Percentiles rank a stretch among this genome's conserved stretches.
Evolutionary conservation across 2,113 vertebrate genomes (phyloP).

Genomic region (Corythaeola cristata): DNA sequence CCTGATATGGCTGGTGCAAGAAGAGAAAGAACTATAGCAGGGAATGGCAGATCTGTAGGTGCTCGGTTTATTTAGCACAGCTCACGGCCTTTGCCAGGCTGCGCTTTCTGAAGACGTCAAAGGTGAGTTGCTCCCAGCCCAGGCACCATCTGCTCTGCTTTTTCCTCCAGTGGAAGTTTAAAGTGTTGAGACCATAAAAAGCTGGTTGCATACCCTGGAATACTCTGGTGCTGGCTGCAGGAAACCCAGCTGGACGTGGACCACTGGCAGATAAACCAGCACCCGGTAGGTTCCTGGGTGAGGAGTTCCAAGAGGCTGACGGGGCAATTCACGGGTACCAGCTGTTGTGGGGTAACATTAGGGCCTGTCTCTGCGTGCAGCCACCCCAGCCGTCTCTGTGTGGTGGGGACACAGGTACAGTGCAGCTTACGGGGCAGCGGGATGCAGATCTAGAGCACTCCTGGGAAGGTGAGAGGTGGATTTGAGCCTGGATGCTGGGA

Average conservation of each 20-base stretch:
- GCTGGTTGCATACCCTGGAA: not conserved
- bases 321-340: not conserved
- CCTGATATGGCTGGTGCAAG: not conserved
- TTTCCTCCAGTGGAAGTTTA: not conserved
- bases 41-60: not conserved
- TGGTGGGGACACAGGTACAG: fast-evolving
- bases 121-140: not conserved
- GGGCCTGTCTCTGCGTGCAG: not conserved
- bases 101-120: not conserved
- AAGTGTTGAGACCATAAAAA: not conserved
- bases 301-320: not conserved
- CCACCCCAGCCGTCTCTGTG: not conserved
- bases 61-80: not conserved
- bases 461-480: not conserved
- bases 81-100: not conserved
- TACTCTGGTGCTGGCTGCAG: not conserved
- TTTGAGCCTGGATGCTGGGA: not conserved
- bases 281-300: not conserved
- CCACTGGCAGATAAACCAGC: not conserved
- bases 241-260: not conserved
- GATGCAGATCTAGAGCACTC: not conserved
- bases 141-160: not conserved
- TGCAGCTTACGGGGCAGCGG: not conserved
- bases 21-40: not conserved
- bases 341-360: not conserved